Percentiles rank a stretch among this genome's conserved stretches.
Evolutionary conservation across 1,140 invertebrate species (phyloP).

Genomic region (Theocolax elegans): DNA sequence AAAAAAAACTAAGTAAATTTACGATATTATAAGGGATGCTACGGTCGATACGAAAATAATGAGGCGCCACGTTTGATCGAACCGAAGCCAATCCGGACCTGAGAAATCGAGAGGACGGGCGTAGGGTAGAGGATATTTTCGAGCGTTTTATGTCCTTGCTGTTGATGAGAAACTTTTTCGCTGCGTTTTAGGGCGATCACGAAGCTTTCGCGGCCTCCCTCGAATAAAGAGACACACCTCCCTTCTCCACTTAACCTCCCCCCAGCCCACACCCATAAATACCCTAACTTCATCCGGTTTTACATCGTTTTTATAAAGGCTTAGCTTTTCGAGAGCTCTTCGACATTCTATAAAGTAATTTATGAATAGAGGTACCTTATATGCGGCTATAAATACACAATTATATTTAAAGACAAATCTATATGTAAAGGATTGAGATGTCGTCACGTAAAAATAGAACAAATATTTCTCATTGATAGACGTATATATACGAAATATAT

Average conservation of each 20-base stretch:
- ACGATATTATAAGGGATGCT: too few species aligned
- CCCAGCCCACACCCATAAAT: not conserved
- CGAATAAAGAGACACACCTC: not conserved
- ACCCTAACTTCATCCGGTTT: not conserved
- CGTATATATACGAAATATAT: not conserved
- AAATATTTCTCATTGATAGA: too few species aligned
- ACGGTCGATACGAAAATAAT: too few species aligned
- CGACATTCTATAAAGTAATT: conserved; percentile 3
- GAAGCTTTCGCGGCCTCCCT: not conserved
- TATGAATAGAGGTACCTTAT: not conserved
- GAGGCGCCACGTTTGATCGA: too few species aligned
- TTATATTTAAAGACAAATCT: not conserved
- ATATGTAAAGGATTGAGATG: not conserved
- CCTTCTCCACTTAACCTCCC: not conserved
- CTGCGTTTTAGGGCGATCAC: conserved; percentile 15
- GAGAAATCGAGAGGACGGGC: too few species aligned
- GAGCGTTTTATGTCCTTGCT: conserved; percentile 18
- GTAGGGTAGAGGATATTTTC: conserved; percentile 4
- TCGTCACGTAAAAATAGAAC: conserved; percentile 12
- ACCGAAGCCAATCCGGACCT: too few species aligned
- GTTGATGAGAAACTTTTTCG: conserved; percentile 21
- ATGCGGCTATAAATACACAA: not conserved
- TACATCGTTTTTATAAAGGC: conserved; percentile 30
- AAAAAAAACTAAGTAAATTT: too few species aligned
- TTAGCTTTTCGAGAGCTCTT: conserved; percentile 15